Evolutionary conservation across 2,888 invertebrate species (phyloP).

Genomic region (Folsomia candida): DNA sequence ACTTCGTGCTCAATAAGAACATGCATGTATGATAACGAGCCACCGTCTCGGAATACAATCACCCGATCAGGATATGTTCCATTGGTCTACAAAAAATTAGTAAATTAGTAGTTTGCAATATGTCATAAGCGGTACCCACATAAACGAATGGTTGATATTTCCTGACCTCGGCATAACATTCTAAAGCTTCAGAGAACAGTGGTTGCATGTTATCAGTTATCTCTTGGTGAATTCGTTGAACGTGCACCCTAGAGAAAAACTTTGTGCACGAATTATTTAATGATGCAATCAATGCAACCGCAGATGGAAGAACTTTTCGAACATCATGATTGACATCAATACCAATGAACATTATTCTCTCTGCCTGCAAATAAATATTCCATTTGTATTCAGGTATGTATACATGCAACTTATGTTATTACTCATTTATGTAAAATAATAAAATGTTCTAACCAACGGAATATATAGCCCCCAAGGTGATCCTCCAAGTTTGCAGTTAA

Average conservation of each 20-base stretch:
- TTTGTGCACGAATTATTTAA: conserved; percentile 71
- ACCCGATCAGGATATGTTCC: conserved; percentile 72
- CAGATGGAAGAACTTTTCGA: conserved; percentile 62
- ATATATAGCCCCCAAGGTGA: conserved; percentile 81
- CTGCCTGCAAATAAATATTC: conserved; percentile 14
- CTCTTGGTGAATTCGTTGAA: conserved; percentile 35
- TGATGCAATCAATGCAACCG: conserved; percentile 71
- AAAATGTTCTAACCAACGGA: conserved; percentile 62
- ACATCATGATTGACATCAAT: conserved; percentile 83
- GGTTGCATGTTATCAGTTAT: conserved; percentile 3
- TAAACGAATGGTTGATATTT: background rate
- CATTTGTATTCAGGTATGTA: background rate
- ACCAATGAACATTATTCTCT: conserved; percentile 77
- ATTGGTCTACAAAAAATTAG: conserved; percentile 56
- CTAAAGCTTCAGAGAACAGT: conserved; percentile 64
- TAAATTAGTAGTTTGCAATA: background rate
- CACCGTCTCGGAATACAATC: conserved; percentile 87
- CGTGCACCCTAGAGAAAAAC: conserved; percentile 67
- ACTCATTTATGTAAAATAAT: no score
- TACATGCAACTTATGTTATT: background rate
- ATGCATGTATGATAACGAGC: conserved; percentile 81
- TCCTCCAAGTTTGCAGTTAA: conserved; percentile 92
- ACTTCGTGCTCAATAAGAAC: conserved; percentile 73
- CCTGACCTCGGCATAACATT: conserved; percentile 64
- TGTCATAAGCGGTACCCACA: no score